Base-by-base conservation (phyloP, 64 coral and sea anemone species). In the Pocillopora verrucosa region DNA sequence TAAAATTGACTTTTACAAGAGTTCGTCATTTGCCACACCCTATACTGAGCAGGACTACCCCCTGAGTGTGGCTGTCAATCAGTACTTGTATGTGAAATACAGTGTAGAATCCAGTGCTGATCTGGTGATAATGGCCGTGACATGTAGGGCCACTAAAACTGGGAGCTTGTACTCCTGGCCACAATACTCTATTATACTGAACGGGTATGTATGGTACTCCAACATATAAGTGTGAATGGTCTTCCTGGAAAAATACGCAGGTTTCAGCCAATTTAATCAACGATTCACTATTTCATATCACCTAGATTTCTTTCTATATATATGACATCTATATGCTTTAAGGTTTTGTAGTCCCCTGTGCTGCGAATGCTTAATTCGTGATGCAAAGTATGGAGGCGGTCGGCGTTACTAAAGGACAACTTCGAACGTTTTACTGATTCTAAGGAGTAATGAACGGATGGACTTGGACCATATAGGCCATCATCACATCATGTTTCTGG, bases 1-100 rank as follows among this genome's bases (percentile, higher is more conserved):
- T 14, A 85, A 24, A 41, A 85, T 85, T 38, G 82, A 85, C 82
- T 85, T 85, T 85, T 85, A 56, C 64, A 70, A 56, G 17, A 85
- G 63, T 30, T 36, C 37, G 6, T 67, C 82, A 22, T 85, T 34
- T 57, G 20, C 0, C 0, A 72, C 65, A 0, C 64, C 64, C 58
- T 80, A 80, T 20, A 34, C 22, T 30, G 30, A 36, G 7, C 30
- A 74, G 15, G 78, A 80, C 22, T 80, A 80, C 57, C 78, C 78
- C 0, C 25, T 60, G 13, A 11, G 35, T 1, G 58, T 80, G 3
- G 0, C 45, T 13, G n/a, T 80, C n/a, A 59, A 80, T 26, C 57
- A 80, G 22, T 61, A 34, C 16, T 2, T 80, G 11, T 80, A 61
- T 15, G 78, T 80, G 9, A 24, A 3, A 20, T 80, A 61, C 58